Evolutionary conservation across 53 echinoderm and acorn worm species (phyloP).

Genomic region (Luidia sarsii): DNA sequence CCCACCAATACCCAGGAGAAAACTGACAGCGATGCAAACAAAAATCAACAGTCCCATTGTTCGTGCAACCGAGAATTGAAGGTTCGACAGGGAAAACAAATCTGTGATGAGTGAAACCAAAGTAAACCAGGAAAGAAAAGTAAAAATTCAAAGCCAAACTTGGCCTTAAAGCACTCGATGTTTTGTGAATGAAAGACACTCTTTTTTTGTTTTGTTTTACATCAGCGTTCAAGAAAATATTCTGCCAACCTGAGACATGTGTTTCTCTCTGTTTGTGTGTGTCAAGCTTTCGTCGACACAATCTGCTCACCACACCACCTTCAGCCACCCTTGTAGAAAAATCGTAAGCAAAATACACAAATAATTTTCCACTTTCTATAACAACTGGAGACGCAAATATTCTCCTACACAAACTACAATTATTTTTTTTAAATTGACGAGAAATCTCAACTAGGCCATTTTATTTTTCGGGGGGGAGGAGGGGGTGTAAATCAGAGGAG

Average conservation of each 20-base stretch:
- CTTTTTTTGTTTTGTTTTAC: neutral
- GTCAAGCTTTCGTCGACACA: neutral
- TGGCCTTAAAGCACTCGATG: conserved; percentile 47
- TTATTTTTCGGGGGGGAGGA: too few relatives aligned
- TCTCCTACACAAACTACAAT: too few relatives aligned
- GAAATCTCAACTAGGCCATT: too few relatives aligned
- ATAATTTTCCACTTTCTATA: conserved; percentile 1
- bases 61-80: too few relatives aligned
- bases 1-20: too few relatives aligned
- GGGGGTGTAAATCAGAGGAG: too few relatives aligned
- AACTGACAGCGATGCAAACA: too few relatives aligned
- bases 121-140: conserved; percentile 1
- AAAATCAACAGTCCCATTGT: too few relatives aligned
- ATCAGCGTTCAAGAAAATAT: conserved; percentile 27
- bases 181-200: conserved; percentile 38
- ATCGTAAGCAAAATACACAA: conserved; percentile 52
- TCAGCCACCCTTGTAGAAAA: conserved; percentile 13
- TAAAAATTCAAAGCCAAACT: conserved; percentile 30
- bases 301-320: neutral
- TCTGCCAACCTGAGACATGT: conserved; percentile 37
- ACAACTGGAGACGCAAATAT: neutral
- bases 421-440: too few relatives aligned
- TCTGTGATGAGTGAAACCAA: too few relatives aligned
- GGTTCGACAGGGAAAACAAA: too few relatives aligned
- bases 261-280: neutral